These are phyloP conservation scores for Agriopis marginaria DNA, from an alignment of 2,888 invertebrate species.

Conservation along the genomic window DNA sequence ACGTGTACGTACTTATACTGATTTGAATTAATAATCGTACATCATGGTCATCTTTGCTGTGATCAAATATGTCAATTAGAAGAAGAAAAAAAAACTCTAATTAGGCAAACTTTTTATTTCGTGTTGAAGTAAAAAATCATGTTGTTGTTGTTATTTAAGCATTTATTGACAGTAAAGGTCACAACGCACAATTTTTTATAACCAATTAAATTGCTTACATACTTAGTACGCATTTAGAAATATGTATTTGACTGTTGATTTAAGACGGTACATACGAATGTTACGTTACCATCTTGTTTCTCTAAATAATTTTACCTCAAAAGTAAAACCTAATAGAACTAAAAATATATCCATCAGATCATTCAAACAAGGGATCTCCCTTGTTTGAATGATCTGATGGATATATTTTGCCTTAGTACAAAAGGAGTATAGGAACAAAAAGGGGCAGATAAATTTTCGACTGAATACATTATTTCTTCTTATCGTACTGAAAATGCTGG, in stretches of 20 bases:
- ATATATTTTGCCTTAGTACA: too few relatives aligned
- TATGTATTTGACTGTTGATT: neutral
- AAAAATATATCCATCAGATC: too few relatives aligned
- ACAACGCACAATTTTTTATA: neutral
- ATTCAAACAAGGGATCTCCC: too few relatives aligned
- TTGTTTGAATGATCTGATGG: too few relatives aligned
- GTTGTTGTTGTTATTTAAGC: slow-evolving; percentile 4
- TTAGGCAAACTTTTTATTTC: slow-evolving; percentile 1
- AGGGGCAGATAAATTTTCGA: too few relatives aligned
- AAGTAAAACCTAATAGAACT: too few relatives aligned
- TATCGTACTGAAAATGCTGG: too few relatives aligned
- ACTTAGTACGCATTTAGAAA: neutral
- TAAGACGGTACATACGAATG: too few relatives aligned
- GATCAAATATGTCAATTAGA: neutral
- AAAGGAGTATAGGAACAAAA: too few relatives aligned
- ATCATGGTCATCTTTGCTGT: neutral
- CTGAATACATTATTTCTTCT: too few relatives aligned
- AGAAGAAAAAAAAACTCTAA: neutral
- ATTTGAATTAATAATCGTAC: neutral
- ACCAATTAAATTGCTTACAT: neutral
- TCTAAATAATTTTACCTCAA: too few relatives aligned
- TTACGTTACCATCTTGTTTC: too few relatives aligned
- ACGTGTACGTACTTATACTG: neutral
- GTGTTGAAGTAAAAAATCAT: neutral
- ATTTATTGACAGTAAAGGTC: slow-evolving; percentile 41